A percentile compares a stretch with the other conserved stretches of the same genome.
Conservation (phyloP, 2,888 invertebrate genomes). For the Onthophagus sagittarius region DNA sequence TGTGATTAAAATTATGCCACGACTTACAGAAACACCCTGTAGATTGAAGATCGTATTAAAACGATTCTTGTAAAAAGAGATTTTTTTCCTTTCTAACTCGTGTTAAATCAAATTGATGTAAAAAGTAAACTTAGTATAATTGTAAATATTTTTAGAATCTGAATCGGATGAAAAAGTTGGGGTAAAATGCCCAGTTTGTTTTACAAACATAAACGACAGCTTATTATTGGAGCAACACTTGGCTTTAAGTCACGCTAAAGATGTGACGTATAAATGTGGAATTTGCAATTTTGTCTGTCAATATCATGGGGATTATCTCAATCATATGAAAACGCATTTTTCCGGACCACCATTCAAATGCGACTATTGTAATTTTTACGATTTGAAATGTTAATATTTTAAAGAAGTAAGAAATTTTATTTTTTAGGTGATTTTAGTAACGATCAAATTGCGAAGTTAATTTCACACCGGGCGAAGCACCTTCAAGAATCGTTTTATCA, state of each 20-base stretch:
- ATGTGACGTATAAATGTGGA: conserved; percentile 58
- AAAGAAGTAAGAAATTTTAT: background rate
- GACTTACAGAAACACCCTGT: no score
- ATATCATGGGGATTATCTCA: conserved; percentile 59
- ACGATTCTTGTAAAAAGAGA: no score
- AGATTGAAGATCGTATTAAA: no score
- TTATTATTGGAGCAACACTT: conserved; percentile 54
- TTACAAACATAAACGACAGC: conserved; percentile 51
- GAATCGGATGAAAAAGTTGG: conserved; percentile 39
- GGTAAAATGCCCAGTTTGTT: conserved; percentile 54
- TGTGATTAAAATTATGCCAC: no score
- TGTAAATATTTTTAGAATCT: conserved; percentile 33
- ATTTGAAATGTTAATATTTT: background rate
- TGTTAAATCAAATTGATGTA: no score
- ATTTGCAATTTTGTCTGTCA: conserved; percentile 61
- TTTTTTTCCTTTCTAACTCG: no score
- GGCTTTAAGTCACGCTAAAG: conserved; percentile 54
- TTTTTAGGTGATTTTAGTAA: conserved; percentile 43
- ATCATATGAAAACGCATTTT: conserved; percentile 59
- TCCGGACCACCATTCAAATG: conserved; percentile 62
- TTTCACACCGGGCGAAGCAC: conserved; percentile 59
- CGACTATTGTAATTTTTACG: conserved; percentile 51
- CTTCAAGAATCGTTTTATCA: conserved; percentile 50
- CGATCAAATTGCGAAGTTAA: conserved; percentile 53
- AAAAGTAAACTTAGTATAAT: background rate